These are phyloP conservation scores for Typhlichthys eigenmanni DNA, from an alignment of 2,797 vertebrate species.

Conservation along the genomic window DNA sequence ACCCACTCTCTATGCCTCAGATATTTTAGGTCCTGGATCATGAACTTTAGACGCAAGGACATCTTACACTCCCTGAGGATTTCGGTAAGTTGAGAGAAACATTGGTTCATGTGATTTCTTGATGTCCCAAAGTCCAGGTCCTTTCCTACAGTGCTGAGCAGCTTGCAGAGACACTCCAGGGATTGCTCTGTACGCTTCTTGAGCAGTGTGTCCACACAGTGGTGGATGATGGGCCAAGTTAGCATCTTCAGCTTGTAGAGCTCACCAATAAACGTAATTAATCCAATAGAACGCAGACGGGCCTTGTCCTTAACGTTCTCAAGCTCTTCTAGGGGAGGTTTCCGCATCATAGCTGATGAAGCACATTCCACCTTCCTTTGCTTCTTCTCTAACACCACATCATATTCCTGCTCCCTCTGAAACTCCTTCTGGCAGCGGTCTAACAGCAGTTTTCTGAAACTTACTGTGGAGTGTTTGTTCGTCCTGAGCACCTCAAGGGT, in stretches of 20 bases:
- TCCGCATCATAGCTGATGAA: conserved; percentile 86
- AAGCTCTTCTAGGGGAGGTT: conserved; percentile 89
- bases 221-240: conserved; percentile 97
- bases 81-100: conserved; percentile 99
- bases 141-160: conserved; percentile 96
- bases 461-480: conserved; percentile 92
- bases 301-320: conserved; percentile 95
- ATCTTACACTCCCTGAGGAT: conserved; percentile 99
- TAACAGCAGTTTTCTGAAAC: conserved; percentile 94
- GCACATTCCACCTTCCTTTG: conserved; percentile 95
- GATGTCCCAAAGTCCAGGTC: conserved; percentile 98
- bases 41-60: conserved; percentile 95
- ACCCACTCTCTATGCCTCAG: conserved; percentile 95
- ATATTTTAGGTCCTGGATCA: conserved; percentile 96
- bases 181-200: conserved; percentile 97
- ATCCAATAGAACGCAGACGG: conserved; percentile 91
- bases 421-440: conserved; percentile 99
- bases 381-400: conserved; percentile 95
- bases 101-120: conserved; percentile 91
- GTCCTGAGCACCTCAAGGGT: conserved; percentile 95
- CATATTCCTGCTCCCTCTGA: conserved; percentile 96
- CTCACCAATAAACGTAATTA: conserved; percentile 96
- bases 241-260: conserved; percentile 98
- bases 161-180: conserved; percentile 92
- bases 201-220: conserved; percentile 95